Percentiles rank a stretch among this genome's conserved stretches.
Evolutionary conservation across 2,797 vertebrate genomes (phyloP).

Genomic region (Mormyrops attenuatus): DNA sequence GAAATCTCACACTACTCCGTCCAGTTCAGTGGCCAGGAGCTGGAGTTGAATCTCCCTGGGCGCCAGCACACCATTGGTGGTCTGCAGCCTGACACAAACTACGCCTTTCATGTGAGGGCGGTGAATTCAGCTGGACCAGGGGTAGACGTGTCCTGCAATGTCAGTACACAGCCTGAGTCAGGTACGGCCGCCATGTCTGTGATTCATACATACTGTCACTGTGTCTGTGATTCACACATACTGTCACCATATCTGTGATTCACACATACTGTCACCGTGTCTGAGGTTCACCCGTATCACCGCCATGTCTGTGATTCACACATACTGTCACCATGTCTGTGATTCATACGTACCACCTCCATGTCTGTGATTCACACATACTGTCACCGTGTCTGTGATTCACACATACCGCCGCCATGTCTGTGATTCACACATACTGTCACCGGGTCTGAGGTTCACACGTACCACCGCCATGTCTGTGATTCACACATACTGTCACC

Average conservation of each 20-base stretch:
- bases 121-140: constrained; percentile 84
- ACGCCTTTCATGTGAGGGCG: constrained; percentile 71
- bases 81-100: constrained; percentile 68
- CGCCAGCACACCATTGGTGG: constrained; percentile 59
- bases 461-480: too few species aligned
- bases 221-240: not conserved
- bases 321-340: too few species aligned
- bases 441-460: too few species aligned
- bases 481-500: not conserved
- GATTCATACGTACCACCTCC: too few species aligned
- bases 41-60: constrained; percentile 44
- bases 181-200: constrained; percentile 59
- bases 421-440: not conserved
- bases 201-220: constrained; percentile 66
- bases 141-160: constrained; percentile 63
- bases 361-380: too few species aligned
- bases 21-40: constrained; percentile 43
- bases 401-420: not conserved
- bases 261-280: not conserved
- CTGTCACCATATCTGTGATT: not conserved
- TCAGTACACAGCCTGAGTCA: constrained; percentile 79
- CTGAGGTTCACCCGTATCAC: not conserved
- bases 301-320: not conserved
- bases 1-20: constrained; percentile 76
- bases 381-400: too few species aligned